A percentile compares a stretch with the other conserved stretches of the same genome.
Conservation (phyloP, 2,888 invertebrate species). For the Crossocerus cetratus region DNA sequence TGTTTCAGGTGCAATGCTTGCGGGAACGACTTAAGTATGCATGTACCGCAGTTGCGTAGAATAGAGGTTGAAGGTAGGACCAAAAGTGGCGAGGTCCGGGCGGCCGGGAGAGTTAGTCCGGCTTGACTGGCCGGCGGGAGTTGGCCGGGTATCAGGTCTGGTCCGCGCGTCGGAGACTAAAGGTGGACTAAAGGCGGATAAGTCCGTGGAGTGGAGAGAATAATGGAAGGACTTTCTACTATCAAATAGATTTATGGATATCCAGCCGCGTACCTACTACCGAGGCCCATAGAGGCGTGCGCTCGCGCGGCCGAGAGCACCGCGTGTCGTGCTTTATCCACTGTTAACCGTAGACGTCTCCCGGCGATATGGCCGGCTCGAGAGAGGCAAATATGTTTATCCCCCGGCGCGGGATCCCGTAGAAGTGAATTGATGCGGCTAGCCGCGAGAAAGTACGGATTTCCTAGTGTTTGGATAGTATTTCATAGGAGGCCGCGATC, state of each 20-base stretch:
- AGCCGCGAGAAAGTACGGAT: slow-evolving; percentile 45
- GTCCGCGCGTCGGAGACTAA: slow-evolving; percentile 54
- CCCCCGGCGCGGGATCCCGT: slow-evolving; percentile 29
- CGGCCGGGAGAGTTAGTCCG: no score
- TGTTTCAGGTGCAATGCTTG: no score
- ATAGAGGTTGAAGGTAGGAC: no score
- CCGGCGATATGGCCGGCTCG: slow-evolving; percentile 41
- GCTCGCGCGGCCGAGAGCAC: slow-evolving; percentile 10
- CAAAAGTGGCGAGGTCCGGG: no score
- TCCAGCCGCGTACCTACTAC: slow-evolving; percentile 64
- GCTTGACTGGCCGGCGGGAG: slow-evolving; percentile 60
- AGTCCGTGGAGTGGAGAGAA: slow-evolving; percentile 66
- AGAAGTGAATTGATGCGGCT: slow-evolving; percentile 31
- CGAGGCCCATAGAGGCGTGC: slow-evolving; percentile 57
- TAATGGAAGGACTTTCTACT: slow-evolving; percentile 75
- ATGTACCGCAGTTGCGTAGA: no score
- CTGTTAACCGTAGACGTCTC: slow-evolving; percentile 57
- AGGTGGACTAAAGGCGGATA: slow-evolving; percentile 52
- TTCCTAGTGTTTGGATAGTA: slow-evolving; percentile 49
- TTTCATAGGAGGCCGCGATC: slow-evolving; percentile 42
- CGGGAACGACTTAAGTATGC: no score
- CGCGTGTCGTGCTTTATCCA: slow-evolving; percentile 56
- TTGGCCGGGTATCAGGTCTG: slow-evolving; percentile 54
- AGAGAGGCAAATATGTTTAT: slow-evolving; percentile 53
- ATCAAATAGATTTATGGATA: slow-evolving; percentile 75